phyloP scores from a whole-genome alignment of 1,140 invertebrate genomes.

The Periplaneta americana region DNA sequence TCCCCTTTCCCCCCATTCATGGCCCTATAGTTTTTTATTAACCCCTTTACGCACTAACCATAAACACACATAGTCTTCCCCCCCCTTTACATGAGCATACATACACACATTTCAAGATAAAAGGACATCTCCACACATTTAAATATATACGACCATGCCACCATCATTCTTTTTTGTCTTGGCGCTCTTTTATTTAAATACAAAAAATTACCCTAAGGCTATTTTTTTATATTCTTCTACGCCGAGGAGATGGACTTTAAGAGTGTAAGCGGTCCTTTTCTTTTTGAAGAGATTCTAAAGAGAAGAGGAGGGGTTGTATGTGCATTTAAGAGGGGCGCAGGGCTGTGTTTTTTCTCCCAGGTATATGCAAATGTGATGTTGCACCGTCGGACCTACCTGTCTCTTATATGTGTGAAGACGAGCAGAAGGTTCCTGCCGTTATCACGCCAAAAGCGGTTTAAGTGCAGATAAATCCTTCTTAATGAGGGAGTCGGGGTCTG shows the following conservation, averaged over 20 bases:
- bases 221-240: not conserved
- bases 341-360: not conserved
- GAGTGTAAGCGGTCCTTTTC: slow-evolving; percentile 6
- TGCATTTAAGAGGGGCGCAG: not conserved
- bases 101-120: not conserved
- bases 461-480: not conserved
- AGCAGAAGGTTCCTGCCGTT: not conserved
- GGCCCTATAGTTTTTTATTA: not conserved
- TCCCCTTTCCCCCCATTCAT: not conserved
- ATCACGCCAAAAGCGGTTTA: not conserved
- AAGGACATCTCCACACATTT: slow-evolving; percentile 4
- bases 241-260: slow-evolving; percentile 5
- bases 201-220: not conserved
- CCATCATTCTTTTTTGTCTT: not conserved
- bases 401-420: too few species aligned
- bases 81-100: not conserved
- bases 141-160: not conserved
- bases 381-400: not conserved
- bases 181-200: slow-evolving; percentile 10
- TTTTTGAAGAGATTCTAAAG: slow-evolving; percentile 4
- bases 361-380: slow-evolving; percentile 8
- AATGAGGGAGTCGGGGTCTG: too few species aligned
- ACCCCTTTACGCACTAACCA: not conserved
- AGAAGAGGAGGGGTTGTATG: not conserved
- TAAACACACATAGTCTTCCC: not conserved